Percentiles rank a stretch among this genome's conserved stretches.
These are phyloP conservation scores for Leucophenga maculata DNA, from an alignment of 2,888 invertebrate genomes.

Conservation along the genomic window DNA sequence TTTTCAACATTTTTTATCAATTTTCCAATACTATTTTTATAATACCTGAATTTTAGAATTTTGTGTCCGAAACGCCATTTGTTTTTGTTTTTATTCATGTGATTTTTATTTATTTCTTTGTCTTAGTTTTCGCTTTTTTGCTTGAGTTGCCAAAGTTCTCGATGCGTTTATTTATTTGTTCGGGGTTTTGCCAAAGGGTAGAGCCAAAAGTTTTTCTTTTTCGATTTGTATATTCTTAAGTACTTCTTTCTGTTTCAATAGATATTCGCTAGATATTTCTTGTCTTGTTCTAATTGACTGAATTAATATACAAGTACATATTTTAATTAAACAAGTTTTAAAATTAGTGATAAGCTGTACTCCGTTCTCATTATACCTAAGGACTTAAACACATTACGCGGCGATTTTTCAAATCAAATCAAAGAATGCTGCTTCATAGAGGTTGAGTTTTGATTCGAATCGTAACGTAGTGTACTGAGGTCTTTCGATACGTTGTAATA, in stretches of 20 bases:
- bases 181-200: slow-evolving; percentile 45
- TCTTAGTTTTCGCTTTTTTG: slow-evolving; percentile 30
- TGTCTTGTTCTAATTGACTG: slow-evolving; percentile 54
- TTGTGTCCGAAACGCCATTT: slow-evolving; percentile 70
- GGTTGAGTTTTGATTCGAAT: too few relatives aligned
- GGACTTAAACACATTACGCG: not conserved
- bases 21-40: slow-evolving; percentile 41
- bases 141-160: slow-evolving; percentile 12
- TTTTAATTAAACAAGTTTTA: not conserved
- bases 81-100: slow-evolving; percentile 47
- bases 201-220: slow-evolving; percentile 33
- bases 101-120: slow-evolving; percentile 20
- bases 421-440: too few relatives aligned
- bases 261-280: slow-evolving; percentile 28
- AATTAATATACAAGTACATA: slow-evolving; percentile 38
- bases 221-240: slow-evolving; percentile 23
- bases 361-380: not conserved
- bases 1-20: slow-evolving; percentile 47
- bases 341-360: not conserved
- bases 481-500: too few relatives aligned
- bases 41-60: slow-evolving; percentile 72
- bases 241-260: slow-evolving; percentile 23
- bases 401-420: too few relatives aligned
- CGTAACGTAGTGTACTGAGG: too few relatives aligned
- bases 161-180: slow-evolving; percentile 32